These are phyloP conservation scores for Cyclina sinensis DNA, from an alignment of 1,140 invertebrate genomes.

Conservation along the genomic window DNA sequence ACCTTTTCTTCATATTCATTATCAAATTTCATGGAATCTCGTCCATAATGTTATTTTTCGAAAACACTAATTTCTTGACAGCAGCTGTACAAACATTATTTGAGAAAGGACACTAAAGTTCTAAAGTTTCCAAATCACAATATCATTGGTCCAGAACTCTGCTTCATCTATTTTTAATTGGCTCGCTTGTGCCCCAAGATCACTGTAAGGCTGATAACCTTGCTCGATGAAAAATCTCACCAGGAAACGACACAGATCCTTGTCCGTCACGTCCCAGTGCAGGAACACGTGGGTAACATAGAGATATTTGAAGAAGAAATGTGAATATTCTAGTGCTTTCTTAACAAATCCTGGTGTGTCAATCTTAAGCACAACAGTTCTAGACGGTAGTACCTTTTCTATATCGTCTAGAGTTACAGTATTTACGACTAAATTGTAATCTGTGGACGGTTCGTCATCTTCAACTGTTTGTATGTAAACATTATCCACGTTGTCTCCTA, in stretches of 20 bases:
- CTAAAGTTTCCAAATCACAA: neutral
- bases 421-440: neutral
- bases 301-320: slow-evolving; percentile 9
- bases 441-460: neutral
- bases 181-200: neutral
- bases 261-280: neutral
- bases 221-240: neutral
- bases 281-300: neutral
- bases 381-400: neutral
- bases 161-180: neutral
- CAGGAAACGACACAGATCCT: neutral
- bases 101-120: too few species aligned
- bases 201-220: neutral
- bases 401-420: neutral
- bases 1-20: too few species aligned
- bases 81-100: too few species aligned
- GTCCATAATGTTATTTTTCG: too few species aligned
- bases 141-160: neutral
- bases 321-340: slow-evolving; percentile 1
- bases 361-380: neutral
- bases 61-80: too few species aligned
- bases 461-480: slow-evolving; percentile 27
- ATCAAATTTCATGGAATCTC: too few species aligned
- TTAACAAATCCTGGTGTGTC: neutral
- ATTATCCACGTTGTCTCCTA: neutral